phyloP scores from a whole-genome alignment of 1,140 invertebrate genomes.

The Trinorchestia longiramus region DNA sequence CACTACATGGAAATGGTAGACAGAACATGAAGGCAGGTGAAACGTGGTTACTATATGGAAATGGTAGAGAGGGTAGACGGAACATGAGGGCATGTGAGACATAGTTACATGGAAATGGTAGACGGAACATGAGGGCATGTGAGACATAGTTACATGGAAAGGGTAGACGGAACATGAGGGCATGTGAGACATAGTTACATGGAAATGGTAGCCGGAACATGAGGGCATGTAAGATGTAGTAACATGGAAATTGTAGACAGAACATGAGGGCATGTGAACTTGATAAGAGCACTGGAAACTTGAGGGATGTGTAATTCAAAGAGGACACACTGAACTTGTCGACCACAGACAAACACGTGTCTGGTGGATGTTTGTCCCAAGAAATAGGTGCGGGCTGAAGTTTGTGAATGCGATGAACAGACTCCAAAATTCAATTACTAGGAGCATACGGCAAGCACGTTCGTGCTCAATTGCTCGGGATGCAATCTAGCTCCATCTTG shows the following conservation, averaged over 20 bases:
- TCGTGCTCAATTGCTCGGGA: slow-evolving; percentile 2
- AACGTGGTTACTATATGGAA: neutral
- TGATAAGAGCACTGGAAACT: neutral
- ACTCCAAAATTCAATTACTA: slow-evolving; percentile 15
- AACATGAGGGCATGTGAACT: neutral
- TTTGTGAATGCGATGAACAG: neutral
- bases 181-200: neutral
- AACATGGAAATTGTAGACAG: neutral
- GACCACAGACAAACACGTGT: neutral
- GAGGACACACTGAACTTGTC: neutral
- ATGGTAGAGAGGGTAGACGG: neutral
- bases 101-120: neutral
- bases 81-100: neutral
- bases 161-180: neutral
- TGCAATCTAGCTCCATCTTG: slow-evolving; percentile 43
- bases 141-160: neutral
- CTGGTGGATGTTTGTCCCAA: neutral
- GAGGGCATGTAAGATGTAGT: no score
- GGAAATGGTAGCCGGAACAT: neutral
- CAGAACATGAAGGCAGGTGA: neutral
- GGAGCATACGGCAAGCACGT: slow-evolving; percentile 19
- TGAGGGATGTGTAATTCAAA: neutral
- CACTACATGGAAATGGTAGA: neutral
- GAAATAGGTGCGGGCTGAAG: neutral
- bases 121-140: neutral